Percentiles rank a stretch among this genome's conserved stretches.
phyloP scores from a whole-genome alignment of 2,113 vertebrate genomes.

The Seriola rivoliana region DNA sequence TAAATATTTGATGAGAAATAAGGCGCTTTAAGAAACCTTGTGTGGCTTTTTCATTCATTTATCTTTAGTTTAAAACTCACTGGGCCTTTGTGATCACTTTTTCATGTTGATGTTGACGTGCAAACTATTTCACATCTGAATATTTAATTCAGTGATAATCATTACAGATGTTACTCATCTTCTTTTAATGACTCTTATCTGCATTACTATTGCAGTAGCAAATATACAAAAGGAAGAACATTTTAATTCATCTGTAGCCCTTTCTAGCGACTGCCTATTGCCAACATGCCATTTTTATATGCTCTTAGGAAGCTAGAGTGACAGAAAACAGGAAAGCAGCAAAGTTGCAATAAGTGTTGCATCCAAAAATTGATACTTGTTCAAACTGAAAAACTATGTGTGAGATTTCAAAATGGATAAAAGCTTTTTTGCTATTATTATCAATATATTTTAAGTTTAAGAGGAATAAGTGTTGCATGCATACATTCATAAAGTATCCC shows the following conservation, averaged over 20 bases:
- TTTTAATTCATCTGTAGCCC: background rate
- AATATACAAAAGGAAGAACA: background rate
- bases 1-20: background rate
- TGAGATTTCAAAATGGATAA: background rate
- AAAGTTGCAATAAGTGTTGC: background rate
- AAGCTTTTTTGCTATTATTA: background rate
- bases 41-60: slow-evolving; percentile 4
- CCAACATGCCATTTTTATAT: background rate
- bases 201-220: background rate
- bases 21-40: background rate
- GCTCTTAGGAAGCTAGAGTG: background rate
- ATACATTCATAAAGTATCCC: background rate
- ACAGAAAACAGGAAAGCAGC: background rate
- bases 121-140: background rate
- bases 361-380: background rate
- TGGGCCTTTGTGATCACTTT: slow-evolving; percentile 9
- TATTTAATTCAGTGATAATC: background rate
- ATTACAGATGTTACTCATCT: background rate
- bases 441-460: background rate
- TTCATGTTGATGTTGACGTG: background rate
- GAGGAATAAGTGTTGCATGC: slow-evolving; percentile 7
- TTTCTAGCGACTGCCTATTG: background rate
- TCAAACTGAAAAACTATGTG: background rate
- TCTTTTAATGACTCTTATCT: slow-evolving; percentile 3
- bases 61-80: slow-evolving; percentile 3